Evolutionary conservation across 92 coral and sea anemone species (phyloP), one percentile per base, ranked within the genome.

Genomic region (Chrysogorgia sp.): DNA sequence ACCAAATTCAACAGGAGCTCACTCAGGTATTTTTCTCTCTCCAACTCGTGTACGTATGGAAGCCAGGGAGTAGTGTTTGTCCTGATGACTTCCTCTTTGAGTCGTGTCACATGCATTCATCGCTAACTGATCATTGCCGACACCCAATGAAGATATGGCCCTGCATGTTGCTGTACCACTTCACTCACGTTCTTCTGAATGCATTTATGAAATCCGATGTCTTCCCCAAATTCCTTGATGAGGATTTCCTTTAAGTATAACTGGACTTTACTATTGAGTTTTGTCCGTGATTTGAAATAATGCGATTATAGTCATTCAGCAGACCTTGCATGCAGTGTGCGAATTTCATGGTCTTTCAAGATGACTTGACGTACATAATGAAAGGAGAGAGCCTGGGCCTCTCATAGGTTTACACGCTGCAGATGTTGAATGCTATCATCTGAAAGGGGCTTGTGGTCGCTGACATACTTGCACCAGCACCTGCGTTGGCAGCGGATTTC

Each of bases 171-270:
- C 5, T 23, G 59, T 17, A 52, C 59, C 59, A 52, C 59, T 23
- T 52, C 59, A n/a, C 59, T 52, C 22, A 17, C 22, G 59, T 52
- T 52, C 26, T 52, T 52, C 59, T 52, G 59, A 52, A 52, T 23
- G 21, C 59, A n/a, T 52, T 52, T 17, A 52, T 52, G 59, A 23
- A 52, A 52, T 17, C 59, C 59, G 21, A 52, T 52, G 59, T 52
- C 59, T 23, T 62, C 68, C 30, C 68, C 68, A 62, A 62, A 62
- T 23, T 62, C 68, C 40, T 33, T 29, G 40, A 62, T 29, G 40
- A 62, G 43, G 13, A 62, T 62, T 29, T 62, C 68, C 68, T 62
- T 62, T 57, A 57, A 57, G 63, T n/a, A n/a, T 57, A 21, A 7
- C 63, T 57, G 63, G 43, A 37, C 12, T 37, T 37, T 37, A 37